Conservation (phyloP, 2,888 invertebrate species). For the Andrena trimmerana region DNA sequence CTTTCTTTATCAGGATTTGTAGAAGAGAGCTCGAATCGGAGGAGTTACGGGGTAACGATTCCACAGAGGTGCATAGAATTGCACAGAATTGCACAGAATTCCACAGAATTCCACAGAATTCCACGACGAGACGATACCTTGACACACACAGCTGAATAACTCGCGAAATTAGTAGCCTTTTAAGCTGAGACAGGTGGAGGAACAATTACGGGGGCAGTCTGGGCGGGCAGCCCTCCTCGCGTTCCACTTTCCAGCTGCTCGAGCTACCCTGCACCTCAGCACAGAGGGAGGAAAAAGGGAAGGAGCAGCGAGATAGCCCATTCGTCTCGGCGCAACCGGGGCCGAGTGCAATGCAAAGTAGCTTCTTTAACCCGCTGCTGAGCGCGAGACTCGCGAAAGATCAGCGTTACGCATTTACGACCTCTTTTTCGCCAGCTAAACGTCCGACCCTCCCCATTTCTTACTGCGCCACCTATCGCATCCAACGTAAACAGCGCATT, state of each 20-base stretch:
- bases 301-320: slow-evolving; percentile 10
- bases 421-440: background rate
- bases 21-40: too few relatives aligned
- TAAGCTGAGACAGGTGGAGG: background rate
- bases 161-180: background rate
- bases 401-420: slow-evolving; percentile 25
- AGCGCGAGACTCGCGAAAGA: slow-evolving; percentile 38
- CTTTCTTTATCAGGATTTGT: too few relatives aligned
- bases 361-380: slow-evolving; percentile 46
- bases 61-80: too few relatives aligned
- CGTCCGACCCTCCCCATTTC: background rate
- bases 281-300: background rate
- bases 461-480: too few relatives aligned
- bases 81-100: too few relatives aligned
- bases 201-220: slow-evolving; percentile 18
- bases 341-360: slow-evolving; percentile 54
- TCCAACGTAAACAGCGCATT: too few relatives aligned
- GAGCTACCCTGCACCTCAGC: background rate
- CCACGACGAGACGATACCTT: too few relatives aligned
- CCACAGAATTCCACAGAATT: too few relatives aligned
- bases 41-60: too few relatives aligned
- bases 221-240: background rate
- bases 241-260: background rate
- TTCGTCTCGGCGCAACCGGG: slow-evolving; percentile 32
- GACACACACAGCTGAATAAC: too few relatives aligned